Evolutionary conservation across 1,140 invertebrate species (phyloP).

Genomic region (Lamellibrachia luymesi): DNA sequence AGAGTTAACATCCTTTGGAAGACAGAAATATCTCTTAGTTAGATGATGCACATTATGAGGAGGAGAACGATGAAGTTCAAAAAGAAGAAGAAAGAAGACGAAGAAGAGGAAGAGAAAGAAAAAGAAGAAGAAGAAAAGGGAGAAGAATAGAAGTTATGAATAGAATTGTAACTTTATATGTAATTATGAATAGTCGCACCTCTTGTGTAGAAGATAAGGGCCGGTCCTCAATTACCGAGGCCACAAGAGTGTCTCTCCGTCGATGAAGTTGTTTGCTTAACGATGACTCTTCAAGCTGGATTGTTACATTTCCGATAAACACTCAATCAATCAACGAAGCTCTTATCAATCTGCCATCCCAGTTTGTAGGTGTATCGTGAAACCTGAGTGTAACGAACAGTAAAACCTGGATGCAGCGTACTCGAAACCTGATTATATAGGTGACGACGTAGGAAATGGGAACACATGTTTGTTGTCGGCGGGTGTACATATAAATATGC

Average conservation of each 20-base stretch:
- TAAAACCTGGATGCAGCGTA: not conserved
- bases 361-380: not conserved
- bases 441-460: not conserved
- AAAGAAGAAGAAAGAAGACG: too few relatives aligned
- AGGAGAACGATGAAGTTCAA: too few relatives aligned
- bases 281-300: not conserved
- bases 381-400: not conserved
- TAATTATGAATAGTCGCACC: not conserved
- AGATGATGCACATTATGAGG: too few relatives aligned
- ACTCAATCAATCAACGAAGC: not conserved
- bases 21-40: too few relatives aligned
- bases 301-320: not conserved
- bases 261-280: not conserved
- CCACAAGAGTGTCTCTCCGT: not conserved
- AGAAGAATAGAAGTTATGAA: not conserved
- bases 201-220: not conserved
- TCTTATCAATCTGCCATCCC: not conserved
- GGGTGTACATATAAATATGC: not conserved
- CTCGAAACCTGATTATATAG: not conserved
- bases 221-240: not conserved
- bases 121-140: too few relatives aligned
- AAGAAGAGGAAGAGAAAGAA: too few relatives aligned
- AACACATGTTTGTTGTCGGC: not conserved
- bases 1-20: too few relatives aligned
- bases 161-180: not conserved